Conservation (phyloP, 2,113 vertebrate genomes). For the Protomyctophum bolini region DNA sequence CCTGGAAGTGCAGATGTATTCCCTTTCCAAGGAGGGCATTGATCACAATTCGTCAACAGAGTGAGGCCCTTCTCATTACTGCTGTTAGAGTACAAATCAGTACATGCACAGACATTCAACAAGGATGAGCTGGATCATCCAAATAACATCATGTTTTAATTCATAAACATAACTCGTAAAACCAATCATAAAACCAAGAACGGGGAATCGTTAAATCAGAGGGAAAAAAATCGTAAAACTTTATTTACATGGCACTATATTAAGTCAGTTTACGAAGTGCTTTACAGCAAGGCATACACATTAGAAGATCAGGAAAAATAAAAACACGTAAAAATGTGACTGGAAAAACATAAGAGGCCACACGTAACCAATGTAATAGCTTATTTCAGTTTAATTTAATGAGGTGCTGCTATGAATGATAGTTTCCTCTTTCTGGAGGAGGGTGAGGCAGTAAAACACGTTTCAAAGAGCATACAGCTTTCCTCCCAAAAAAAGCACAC, state of each 20-base stretch:
- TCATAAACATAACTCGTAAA: too few species aligned
- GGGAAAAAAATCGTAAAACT: too few species aligned
- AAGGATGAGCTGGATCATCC: neutral
- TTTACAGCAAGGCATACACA: neutral
- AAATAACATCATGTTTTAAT: too few species aligned
- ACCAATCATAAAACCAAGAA: neutral
- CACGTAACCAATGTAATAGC: neutral
- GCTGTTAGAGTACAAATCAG: neutral
- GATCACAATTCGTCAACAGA: constrained; percentile 47
- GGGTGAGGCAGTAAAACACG: neutral
- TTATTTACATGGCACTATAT: too few species aligned
- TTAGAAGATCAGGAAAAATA: neutral
- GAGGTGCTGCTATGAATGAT: constrained; percentile 30
- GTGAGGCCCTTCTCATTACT: constrained; percentile 21
- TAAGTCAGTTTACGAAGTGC: too few species aligned
- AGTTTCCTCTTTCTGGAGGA: constrained; percentile 4
- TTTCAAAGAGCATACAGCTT: neutral
- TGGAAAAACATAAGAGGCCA: neutral
- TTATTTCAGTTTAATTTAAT: constrained; percentile 32
- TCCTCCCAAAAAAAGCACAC: neutral
- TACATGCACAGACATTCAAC: constrained; percentile 2
- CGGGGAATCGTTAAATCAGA: too few species aligned
- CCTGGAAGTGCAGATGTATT: constrained; percentile 62
- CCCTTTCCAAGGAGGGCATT: constrained; percentile 43
- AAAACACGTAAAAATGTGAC: too few species aligned